Conservation (phyloP, 2,888 invertebrate genomes). For the Gari tellinella region DNA sequence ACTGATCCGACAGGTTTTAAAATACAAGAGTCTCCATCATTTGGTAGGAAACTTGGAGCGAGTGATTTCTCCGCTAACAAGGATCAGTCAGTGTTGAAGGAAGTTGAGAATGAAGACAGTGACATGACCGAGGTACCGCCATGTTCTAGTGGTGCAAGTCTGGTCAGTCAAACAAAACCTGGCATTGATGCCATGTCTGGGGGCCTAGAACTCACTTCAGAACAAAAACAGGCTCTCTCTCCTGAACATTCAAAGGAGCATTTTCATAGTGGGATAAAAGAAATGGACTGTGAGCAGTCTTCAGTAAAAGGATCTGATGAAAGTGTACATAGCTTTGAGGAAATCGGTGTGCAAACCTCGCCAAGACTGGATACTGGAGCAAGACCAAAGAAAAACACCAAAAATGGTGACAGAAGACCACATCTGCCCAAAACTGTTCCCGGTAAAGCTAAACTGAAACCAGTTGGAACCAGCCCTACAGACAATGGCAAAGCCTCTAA, state of each 20-base stretch:
- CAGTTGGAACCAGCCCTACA: neutral
- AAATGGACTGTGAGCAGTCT: no score
- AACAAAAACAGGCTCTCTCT: no score
- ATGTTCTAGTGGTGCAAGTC: no score
- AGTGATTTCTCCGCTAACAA: neutral
- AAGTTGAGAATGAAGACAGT: neutral
- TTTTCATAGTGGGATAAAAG: no score
- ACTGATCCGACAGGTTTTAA: neutral
- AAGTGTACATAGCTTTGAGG: neutral
- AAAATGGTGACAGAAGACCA: neutral
- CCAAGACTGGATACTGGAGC: constrained; percentile 1
- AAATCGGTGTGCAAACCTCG: constrained; percentile 4
- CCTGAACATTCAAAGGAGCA: no score
- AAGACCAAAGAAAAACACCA: neutral
- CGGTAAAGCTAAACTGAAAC: neutral
- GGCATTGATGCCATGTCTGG: no score
- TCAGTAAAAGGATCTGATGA: no score
- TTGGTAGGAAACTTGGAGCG: neutral
- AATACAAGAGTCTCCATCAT: constrained; percentile 7
- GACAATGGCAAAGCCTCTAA: neutral
- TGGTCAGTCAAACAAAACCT: no score
- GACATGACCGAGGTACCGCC: neutral
- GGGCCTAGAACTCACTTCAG: no score
- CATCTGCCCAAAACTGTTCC: constrained; percentile 3
- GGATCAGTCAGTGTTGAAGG: neutral